A percentile compares a stretch with the other conserved stretches of the same genome.
Evolutionary conservation across 2,797 vertebrate genomes (phyloP).

Genomic region (Gallirallus australis): DNA sequence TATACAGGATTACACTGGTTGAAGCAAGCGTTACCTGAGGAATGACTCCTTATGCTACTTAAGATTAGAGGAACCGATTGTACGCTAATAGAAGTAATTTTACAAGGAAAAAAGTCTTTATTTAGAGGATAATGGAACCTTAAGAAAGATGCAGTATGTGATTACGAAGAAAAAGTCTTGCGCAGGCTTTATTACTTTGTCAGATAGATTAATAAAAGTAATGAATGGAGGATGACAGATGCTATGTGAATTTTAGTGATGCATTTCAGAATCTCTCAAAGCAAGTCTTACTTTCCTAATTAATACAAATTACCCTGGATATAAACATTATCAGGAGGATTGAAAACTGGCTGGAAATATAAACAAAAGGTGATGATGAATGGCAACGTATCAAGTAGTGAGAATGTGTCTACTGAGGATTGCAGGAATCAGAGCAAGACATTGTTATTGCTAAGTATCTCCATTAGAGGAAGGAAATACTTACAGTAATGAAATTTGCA

Average conservation of each 20-base stretch:
- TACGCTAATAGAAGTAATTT: conserved; percentile 12
- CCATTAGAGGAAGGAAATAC: conserved; percentile 18
- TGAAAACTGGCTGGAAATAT: conserved; percentile 10
- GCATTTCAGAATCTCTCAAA: not conserved
- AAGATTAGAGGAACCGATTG: conserved; percentile 6
- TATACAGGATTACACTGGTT: conserved; percentile 34
- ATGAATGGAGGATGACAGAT: not conserved
- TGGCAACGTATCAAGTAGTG: not conserved
- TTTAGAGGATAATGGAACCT: not conserved
- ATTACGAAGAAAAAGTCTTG: not conserved
- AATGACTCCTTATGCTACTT: conserved; percentile 17
- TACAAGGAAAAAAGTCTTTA: not conserved
- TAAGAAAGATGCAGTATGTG: not conserved
- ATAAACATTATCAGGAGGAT: conserved; percentile 4
- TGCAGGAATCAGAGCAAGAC: not conserved
- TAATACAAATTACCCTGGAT: not conserved
- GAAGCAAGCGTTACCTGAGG: conserved; percentile 31
- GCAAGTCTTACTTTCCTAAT: not conserved
- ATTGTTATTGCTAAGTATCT: not conserved
- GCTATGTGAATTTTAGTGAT: not conserved
- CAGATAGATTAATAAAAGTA: not conserved
- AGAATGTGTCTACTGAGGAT: not conserved
- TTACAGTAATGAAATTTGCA: not conserved
- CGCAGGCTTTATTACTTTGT: not conserved
- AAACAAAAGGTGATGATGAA: conserved; percentile 35